Conservation (phyloP, 2,113 vertebrate species). For the Alligator mississippiensis region DNA sequence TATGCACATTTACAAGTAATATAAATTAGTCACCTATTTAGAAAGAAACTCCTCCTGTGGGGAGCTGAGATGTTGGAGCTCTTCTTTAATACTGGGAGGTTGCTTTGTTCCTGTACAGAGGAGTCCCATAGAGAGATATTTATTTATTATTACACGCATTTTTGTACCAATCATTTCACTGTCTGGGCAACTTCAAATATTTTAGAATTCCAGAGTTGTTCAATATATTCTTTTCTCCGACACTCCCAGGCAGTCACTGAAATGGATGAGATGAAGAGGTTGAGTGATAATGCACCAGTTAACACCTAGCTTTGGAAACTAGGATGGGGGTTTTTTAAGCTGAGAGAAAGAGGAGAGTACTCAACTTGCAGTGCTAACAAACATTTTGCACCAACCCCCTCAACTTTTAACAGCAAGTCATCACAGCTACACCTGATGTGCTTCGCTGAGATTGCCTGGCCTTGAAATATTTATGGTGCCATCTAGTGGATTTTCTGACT, state of each 20-base stretch:
- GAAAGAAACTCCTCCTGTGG: background rate
- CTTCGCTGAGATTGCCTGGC: background rate
- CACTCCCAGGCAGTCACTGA: background rate
- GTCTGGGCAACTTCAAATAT: background rate
- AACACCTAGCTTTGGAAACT: too few relatives aligned
- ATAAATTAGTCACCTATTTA: background rate
- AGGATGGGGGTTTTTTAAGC: background rate
- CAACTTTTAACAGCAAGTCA: background rate
- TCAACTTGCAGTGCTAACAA: background rate
- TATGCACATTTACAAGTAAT: too few relatives aligned
- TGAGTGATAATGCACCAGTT: background rate
- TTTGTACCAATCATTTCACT: background rate
- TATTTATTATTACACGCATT: background rate
- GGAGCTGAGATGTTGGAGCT: too few relatives aligned
- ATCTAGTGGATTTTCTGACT: constrained; percentile 45
- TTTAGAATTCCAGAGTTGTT: background rate
- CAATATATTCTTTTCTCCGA: too few relatives aligned
- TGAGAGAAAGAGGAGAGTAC: background rate
- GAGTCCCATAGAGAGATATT: background rate
- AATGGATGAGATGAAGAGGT: too few relatives aligned
- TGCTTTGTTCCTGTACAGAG: background rate
- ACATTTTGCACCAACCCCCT: background rate
- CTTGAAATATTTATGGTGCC: constrained; percentile 32
- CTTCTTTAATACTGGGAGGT: background rate
- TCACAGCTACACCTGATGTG: background rate